Evolutionary conservation across 2,888 invertebrate genomes (phyloP), one percentile per base, ranked within the genome.

Genomic region (Tinea semifulvella): DNA sequence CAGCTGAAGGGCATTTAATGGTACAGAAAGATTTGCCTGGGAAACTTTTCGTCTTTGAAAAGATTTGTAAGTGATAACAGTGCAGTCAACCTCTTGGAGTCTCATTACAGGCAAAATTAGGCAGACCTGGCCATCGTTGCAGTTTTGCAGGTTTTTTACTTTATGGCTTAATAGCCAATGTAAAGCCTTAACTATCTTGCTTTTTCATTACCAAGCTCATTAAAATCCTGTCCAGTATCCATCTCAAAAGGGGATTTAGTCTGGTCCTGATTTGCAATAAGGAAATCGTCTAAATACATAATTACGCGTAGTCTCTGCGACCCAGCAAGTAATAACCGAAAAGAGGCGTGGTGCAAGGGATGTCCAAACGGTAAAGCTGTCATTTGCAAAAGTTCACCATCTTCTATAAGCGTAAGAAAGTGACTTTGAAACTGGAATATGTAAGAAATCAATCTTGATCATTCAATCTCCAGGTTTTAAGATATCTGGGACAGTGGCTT

Each of bases 351-450:
- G 31, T 5, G 31, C 31, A 8, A 11, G 11, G 5, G 31, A 31
- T 13, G 11, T 6, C 31, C 31, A n/a, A 31, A 31, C 5, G 31
- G 31, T 31, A 31, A 31, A n/a, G 31, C 31, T 11, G 31, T 31
- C 13, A 31, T 8, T 31, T 31, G 31, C 13, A 31, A 31, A 7
- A 31, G n/a, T 31, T 31, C 31, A 31, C 11, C 5, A 31, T 31
- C 11, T 6, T 31, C 6, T 7, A 31, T n/a, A 7, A 31, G 5
- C 11, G 7, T 31, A 5, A 31, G 11, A n/a, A 31, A 31, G 13
- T 4, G 31, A 5, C 31, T 31, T 6, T 31, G 31, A 13, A 11
- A 5, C 11, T 31, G 4, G n/a, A 11, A 8, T 7, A 31, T 31
- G n/a, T 6, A 11, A 11, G 5, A 31, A 13, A 13, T 31, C 31